Base-by-base conservation (phyloP, 2,797 vertebrate genomes). In the Brotogeris chrysoptera region DNA sequence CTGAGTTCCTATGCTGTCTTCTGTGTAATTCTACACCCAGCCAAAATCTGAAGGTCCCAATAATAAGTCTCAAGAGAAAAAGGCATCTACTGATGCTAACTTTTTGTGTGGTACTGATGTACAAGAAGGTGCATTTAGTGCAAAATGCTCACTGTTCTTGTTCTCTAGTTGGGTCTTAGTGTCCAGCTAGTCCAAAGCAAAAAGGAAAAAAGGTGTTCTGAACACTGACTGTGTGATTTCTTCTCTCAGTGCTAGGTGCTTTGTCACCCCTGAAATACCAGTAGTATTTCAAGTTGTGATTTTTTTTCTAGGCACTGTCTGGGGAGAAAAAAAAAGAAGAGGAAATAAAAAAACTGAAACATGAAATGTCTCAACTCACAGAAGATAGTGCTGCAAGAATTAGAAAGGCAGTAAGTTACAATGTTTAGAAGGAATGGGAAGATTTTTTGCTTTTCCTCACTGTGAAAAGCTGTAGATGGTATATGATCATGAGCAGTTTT, bases 291-390 rank as follows among this genome's bases (percentile, higher is more conserved):
- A 80, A 63, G 46, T 89, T 81, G 11, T 93, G 93, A 1, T 89
- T 95, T 95, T 88, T 88, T 86, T 82, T 91, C 17, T 92, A 99
- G 99, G 98, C 98, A 65, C 94, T 99, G 71, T 92, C 99, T 88
- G 98, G 97, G 94, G 98, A 99, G 91, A 99, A 99, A 90, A 99
- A 99, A 95, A 99, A 98, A 95, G 97, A 97, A 81, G 98, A 99
- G 36, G 98, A 99, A 80, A 96, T 99, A 25, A 98, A 98, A 97
- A 99, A 98, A 93, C 98, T 99, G 96, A 99, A 98, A 94, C 98
- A 98, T 38, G 98, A 97, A 57, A 94, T 99, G 95, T 98, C 97
- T 96, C 98, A 97, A 78, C 89, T 99, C 81, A 96, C 98, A 86
- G 98, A 99, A 97, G 98, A 99, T 38, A 98, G 97, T 61, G 97